These are phyloP conservation scores for Thysanoteuthis rhombus DNA, from an alignment of 2,888 invertebrate genomes.

Conservation along the genomic window DNA sequence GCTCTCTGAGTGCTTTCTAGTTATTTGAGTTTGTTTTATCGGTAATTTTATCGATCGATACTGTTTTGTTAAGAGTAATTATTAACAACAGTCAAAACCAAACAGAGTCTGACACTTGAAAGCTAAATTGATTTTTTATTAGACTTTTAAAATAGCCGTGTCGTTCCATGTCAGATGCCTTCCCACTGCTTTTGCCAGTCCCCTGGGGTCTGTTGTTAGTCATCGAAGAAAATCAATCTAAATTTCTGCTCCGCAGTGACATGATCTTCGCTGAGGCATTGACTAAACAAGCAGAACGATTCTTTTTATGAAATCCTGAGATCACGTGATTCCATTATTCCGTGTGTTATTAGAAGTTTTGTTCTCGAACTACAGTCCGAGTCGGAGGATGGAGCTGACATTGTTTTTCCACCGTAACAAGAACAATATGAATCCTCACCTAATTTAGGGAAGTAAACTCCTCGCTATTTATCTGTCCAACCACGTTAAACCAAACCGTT, in stretches of 20 bases:
- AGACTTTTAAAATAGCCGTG: neutral
- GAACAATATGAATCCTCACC: too few species aligned
- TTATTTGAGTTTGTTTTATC: neutral
- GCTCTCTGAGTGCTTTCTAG: too few species aligned
- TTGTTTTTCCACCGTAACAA: too few species aligned
- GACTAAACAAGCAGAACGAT: neutral
- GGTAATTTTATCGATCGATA: neutral
- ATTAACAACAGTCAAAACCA: neutral
- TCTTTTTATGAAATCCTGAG: neutral
- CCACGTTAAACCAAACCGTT: too few species aligned
- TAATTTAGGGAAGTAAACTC: too few species aligned
- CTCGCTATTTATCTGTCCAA: too few species aligned
- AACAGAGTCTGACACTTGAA: neutral
- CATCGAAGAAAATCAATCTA: neutral
- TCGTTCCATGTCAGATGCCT: neutral
- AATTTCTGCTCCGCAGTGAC: neutral
- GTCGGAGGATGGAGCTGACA: too few species aligned
- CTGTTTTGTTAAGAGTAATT: neutral
- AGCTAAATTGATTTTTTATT: neutral
- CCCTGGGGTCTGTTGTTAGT: neutral
- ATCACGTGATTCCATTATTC: neutral
- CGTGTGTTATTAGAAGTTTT: too few species aligned
- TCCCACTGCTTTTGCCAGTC: neutral
- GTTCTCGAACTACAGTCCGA: too few species aligned
- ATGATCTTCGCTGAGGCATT: neutral